A percentile compares a stretch with the other conserved stretches of the same genome.
Conservation (phyloP, 2,888 invertebrate species). For the Drosophila buzzatii region DNA sequence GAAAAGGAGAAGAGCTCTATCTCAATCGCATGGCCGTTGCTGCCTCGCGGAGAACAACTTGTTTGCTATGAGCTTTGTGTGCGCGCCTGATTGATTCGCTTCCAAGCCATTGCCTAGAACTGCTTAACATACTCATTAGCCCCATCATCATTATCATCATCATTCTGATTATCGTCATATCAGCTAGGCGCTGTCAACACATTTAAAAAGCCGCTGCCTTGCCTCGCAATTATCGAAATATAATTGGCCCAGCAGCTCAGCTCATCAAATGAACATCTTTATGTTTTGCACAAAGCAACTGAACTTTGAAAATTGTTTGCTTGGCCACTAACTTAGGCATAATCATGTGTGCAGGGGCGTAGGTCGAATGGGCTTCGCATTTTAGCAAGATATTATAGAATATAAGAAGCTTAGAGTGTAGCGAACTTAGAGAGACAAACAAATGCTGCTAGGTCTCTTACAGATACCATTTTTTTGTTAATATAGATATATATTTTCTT, state of each 20-base stretch:
- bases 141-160: conserved; percentile 9
- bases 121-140: conserved; percentile 53
- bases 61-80: conserved; percentile 50
- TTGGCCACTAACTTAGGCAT: background rate
- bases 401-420: too few species aligned
- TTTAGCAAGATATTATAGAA: too few species aligned
- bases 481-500: background rate
- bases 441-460: too few species aligned
- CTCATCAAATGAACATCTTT: conserved; percentile 44
- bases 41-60: conserved; percentile 41
- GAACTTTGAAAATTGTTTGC: conserved; percentile 34
- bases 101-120: conserved; percentile 61
- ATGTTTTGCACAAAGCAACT: conserved; percentile 9
- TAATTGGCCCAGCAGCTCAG: conserved; percentile 60
- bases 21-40: background rate
- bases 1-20: background rate
- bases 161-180: conserved; percentile 9
- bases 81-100: conserved; percentile 70
- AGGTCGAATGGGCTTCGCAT: too few species aligned
- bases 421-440: too few species aligned
- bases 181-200: conserved; percentile 60
- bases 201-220: conserved; percentile 58
- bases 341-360: conserved; percentile 5
- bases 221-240: conserved; percentile 72
- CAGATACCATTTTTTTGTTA: background rate